These are phyloP conservation scores for Drosophila sulfurigaster DNA, from an alignment of 1,140 invertebrate genomes.

Conservation along the genomic window DNA sequence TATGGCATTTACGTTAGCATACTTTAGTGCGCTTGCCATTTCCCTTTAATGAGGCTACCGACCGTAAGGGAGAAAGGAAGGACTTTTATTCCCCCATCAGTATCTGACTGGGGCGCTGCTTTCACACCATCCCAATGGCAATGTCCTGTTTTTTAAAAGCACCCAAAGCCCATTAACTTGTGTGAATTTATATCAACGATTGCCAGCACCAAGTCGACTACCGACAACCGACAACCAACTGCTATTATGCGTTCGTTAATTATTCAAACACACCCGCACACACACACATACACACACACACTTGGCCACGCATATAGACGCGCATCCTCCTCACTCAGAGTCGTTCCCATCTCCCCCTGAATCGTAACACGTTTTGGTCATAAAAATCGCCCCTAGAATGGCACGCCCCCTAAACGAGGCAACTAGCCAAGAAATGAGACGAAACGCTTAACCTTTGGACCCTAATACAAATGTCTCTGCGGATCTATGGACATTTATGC, in stretches of 20 bases:
- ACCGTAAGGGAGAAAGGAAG: not conserved
- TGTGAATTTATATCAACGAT: constrained; percentile 80
- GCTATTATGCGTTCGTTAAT: constrained; percentile 81
- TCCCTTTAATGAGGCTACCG: constrained; percentile 39
- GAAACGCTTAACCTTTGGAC: constrained; percentile 62
- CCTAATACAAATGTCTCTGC: constrained; percentile 58
- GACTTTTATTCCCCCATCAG: constrained; percentile 27
- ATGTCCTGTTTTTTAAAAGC: constrained; percentile 69
- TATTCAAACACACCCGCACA: constrained; percentile 70
- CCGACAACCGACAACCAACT: constrained; percentile 41
- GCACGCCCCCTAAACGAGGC: constrained; percentile 74
- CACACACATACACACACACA: constrained; percentile 36
- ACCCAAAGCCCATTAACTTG: constrained; percentile 77
- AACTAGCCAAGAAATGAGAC: constrained; percentile 50
- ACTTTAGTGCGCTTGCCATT: constrained; percentile 25
- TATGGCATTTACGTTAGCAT: constrained; percentile 4
- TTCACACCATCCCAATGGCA: not conserved
- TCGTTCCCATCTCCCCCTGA: not conserved
- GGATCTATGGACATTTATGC: constrained; percentile 69
- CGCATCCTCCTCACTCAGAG: constrained; percentile 8
- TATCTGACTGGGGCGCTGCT: not conserved
- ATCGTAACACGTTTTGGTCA: constrained; percentile 72
- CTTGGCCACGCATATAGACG: constrained; percentile 12
- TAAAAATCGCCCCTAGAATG: constrained; percentile 66
- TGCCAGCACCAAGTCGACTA: constrained; percentile 44